A percentile compares a stretch with the other conserved stretches of the same genome.
Evolutionary conservation across 1,140 invertebrate genomes (phyloP).

Genomic region (Drosophila orosa): DNA sequence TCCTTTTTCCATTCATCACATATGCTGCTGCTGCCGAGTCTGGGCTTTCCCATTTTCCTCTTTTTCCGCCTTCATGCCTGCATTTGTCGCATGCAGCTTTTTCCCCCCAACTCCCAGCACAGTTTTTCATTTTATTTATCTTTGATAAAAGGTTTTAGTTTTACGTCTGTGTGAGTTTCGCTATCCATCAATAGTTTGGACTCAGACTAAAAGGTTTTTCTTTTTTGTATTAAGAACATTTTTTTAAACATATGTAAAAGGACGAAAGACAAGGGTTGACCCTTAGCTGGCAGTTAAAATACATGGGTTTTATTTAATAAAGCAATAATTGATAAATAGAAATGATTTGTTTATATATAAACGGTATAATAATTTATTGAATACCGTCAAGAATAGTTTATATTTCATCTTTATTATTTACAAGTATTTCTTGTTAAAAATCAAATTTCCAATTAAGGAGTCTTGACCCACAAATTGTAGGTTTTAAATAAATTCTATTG

Average conservation of each 20-base stretch:
- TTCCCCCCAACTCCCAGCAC: conserved; percentile 4
- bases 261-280: not conserved
- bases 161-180: conserved; percentile 28
- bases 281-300: not conserved
- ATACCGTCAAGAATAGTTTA: too few species aligned
- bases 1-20: conserved; percentile 28
- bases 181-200: conserved; percentile 55
- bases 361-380: too few species aligned
- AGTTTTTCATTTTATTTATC: conserved; percentile 75
- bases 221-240: conserved; percentile 34
- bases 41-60: conserved; percentile 38
- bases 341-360: too few species aligned
- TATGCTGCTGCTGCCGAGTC: conserved; percentile 32
- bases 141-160: conserved; percentile 81
- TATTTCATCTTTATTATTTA: too few species aligned
- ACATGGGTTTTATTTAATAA: too few species aligned
- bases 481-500: not conserved
- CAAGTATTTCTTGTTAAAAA: not conserved
- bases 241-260: conserved; percentile 3
- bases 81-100: conserved; percentile 50
- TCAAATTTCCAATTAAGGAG: not conserved
- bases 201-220: conserved; percentile 41
- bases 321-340: too few species aligned
- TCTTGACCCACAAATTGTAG: not conserved
- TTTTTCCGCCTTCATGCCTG: conserved; percentile 24